phyloP scores from a whole-genome alignment of 2,797 vertebrate genomes.

The Labeo calbasu region DNA sequence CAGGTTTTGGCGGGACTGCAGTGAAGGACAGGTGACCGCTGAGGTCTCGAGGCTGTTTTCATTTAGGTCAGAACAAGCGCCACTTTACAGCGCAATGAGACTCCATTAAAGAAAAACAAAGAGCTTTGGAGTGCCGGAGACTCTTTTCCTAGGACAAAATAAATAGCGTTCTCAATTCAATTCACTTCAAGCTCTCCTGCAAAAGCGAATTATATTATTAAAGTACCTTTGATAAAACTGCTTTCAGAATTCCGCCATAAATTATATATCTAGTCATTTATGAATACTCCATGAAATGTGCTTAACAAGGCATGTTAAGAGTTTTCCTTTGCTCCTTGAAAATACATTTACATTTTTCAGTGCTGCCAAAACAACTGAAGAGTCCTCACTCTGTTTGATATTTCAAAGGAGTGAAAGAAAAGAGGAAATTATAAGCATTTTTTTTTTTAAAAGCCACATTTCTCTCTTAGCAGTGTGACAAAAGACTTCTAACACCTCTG shows the following conservation, averaged over 20 bases:
- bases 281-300: slow-evolving; percentile 14
- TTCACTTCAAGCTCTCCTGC: slow-evolving; percentile 52
- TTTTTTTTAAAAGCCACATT: slow-evolving; percentile 54
- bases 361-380: slow-evolving; percentile 15
- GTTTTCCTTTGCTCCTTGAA: not conserved
- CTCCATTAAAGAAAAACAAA: slow-evolving; percentile 64
- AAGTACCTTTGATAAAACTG: slow-evolving; percentile 48
- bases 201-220: slow-evolving; percentile 46
- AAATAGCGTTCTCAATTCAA: slow-evolving; percentile 48
- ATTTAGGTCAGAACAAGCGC: slow-evolving; percentile 66
- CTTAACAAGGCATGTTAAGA: slow-evolving; percentile 18
- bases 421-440: slow-evolving; percentile 67
- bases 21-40: slow-evolving; percentile 65
- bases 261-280: slow-evolving; percentile 23
- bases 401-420: slow-evolving; percentile 62
- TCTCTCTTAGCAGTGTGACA: slow-evolving; percentile 57
- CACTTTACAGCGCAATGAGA: slow-evolving; percentile 62
- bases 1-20: slow-evolving; percentile 50
- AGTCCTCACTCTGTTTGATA: slow-evolving; percentile 29
- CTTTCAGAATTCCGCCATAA: slow-evolving; percentile 13
- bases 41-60: slow-evolving; percentile 64
- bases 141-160: slow-evolving; percentile 57
- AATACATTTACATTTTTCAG: not conserved
- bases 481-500: slow-evolving; percentile 74
- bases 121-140: slow-evolving; percentile 49